Evolutionary conservation across 1,140 invertebrate genomes (phyloP).

Genomic region (Arctopsyche grandis): DNA sequence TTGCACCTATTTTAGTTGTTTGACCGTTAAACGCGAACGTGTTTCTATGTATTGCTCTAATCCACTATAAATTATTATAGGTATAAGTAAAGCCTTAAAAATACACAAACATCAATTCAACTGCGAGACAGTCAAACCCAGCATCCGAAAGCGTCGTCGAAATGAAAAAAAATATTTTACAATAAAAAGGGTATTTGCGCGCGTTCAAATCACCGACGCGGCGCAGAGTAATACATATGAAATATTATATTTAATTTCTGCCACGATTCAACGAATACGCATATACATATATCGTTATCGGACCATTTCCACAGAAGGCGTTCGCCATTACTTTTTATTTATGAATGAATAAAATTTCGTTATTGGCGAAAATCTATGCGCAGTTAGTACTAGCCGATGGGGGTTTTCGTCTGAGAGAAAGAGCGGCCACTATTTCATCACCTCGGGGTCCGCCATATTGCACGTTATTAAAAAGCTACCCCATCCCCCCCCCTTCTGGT

Average conservation of each 20-base stretch:
- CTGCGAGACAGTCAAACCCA: too few species aligned
- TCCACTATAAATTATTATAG: too few species aligned
- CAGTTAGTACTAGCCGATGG: not conserved
- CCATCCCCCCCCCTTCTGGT: not conserved
- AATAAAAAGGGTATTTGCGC: too few species aligned
- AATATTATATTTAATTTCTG: slow-evolving; percentile 22
- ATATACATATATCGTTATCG: not conserved
- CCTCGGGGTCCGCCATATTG: slow-evolving; percentile 41
- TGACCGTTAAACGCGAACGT: too few species aligned
- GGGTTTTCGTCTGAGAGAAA: not conserved
- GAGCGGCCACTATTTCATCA: slow-evolving; percentile 45
- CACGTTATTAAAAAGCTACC: slow-evolving; percentile 50
- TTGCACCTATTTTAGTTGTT: too few species aligned
- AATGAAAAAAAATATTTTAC: too few species aligned
- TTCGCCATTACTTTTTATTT: slow-evolving; percentile 33
- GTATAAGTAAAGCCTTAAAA: too few species aligned
- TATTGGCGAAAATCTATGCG: slow-evolving; percentile 35
- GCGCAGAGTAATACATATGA: not conserved
- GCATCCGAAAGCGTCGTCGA: too few species aligned
- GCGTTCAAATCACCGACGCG: not conserved
- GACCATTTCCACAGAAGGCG: slow-evolving; percentile 1
- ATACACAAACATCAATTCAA: too few species aligned
- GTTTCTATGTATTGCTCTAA: too few species aligned
- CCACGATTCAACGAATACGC: not conserved
- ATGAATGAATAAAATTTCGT: slow-evolving; percentile 34